Evolutionary conservation across 2,888 invertebrate species (phyloP).

Genomic region (Synanthedon andrenaeformis): DNA sequence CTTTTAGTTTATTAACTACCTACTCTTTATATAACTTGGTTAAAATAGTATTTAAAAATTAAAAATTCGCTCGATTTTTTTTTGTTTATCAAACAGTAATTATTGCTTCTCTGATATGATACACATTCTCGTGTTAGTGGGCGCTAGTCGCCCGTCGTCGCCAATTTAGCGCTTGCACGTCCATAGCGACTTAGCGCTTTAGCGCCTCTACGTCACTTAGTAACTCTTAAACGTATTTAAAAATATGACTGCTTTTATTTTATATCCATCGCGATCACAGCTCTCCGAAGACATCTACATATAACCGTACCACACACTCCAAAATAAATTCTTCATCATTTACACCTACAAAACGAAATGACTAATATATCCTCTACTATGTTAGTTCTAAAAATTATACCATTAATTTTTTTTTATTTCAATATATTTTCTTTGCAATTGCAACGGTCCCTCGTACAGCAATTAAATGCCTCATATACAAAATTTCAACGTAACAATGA

Average conservation of each 20-base stretch:
- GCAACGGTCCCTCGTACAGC: constrained; percentile 70
- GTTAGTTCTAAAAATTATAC: constrained; percentile 69
- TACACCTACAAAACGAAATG: constrained; percentile 69
- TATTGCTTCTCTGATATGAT: constrained; percentile 69
- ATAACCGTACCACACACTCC: constrained; percentile 61
- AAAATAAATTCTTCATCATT: constrained; percentile 69
- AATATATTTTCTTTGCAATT: constrained; percentile 69
- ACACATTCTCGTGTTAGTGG: constrained; percentile 22
- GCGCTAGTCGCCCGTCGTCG: neutral
- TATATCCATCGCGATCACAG: constrained; percentile 69
- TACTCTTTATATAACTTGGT: constrained; percentile 64
- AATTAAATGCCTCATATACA: constrained; percentile 66
- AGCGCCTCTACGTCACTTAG: constrained; percentile 49
- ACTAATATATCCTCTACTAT: constrained; percentile 59
- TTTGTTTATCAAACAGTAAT: constrained; percentile 59
- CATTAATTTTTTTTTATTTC: constrained; percentile 58
- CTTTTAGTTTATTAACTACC: constrained; percentile 61
- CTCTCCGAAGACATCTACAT: constrained; percentile 64
- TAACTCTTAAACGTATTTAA: constrained; percentile 67
- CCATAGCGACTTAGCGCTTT: too few species aligned
- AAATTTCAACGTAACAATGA: constrained; percentile 54
- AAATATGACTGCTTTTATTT: constrained; percentile 61
- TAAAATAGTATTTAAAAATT: constrained; percentile 65
- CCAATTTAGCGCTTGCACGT: neutral
- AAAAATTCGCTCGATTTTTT: constrained; percentile 31